A percentile compares a stretch with the other conserved stretches of the same genome.
phyloP scores from a whole-genome alignment of 2,888 invertebrate species.

The Lasius fuliginosus region DNA sequence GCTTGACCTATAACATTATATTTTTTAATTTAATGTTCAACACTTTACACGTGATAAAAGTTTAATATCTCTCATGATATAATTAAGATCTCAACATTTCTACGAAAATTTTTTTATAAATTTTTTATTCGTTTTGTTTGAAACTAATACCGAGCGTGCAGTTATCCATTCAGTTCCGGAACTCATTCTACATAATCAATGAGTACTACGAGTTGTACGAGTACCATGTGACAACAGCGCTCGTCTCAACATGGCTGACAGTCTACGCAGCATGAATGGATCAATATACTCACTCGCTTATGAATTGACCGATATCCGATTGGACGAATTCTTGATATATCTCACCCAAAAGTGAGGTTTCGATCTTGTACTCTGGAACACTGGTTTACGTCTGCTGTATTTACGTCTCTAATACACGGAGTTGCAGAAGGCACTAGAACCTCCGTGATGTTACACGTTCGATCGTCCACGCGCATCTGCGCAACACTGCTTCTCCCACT shows the following conservation, averaged over 20 bases:
- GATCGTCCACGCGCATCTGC: conserved; percentile 71
- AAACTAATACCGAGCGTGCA: background rate
- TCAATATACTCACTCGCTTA: conserved; percentile 60
- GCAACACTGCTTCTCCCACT: conserved; percentile 74
- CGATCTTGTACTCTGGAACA: conserved; percentile 9
- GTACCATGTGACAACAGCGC: background rate
- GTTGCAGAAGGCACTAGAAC: conserved; percentile 61
- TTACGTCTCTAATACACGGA: conserved; percentile 70
- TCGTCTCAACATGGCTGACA: conserved; percentile 9
- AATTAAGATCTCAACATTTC: background rate
- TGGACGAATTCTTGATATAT: conserved; percentile 42
- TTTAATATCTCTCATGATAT: background rate
- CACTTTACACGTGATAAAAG: background rate
- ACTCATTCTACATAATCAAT: background rate
- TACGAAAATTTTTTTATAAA: background rate
- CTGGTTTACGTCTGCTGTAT: conserved; percentile 47
- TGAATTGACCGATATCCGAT: background rate
- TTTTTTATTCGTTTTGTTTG: background rate
- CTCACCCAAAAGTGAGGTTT: conserved; percentile 44
- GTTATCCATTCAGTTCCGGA: background rate
- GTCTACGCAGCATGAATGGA: conserved; percentile 33
- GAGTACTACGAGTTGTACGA: background rate
- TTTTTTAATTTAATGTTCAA: background rate
- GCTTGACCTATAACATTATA: background rate
- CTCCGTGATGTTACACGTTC: conserved; percentile 55